Conservation (phyloP, 2,113 vertebrate genomes). For the Dipodomys stephensi region DNA sequence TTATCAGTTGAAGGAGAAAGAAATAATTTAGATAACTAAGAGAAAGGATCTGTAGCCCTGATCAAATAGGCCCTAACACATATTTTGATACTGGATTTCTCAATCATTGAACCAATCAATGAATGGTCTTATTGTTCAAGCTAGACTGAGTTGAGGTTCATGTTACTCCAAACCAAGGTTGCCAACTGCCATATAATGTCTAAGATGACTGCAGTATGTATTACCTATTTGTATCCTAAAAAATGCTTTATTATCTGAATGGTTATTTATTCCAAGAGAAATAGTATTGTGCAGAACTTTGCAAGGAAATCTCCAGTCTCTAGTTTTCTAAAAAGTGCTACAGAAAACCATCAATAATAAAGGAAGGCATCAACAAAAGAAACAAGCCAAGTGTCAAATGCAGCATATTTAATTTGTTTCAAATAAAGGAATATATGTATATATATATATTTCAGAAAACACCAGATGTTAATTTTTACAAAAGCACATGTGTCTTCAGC, state of each 20-base stretch:
- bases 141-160: background rate
- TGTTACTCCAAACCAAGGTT: background rate
- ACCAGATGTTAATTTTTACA: conserved; percentile 83
- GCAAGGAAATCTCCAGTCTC: background rate
- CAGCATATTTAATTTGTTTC: conserved; percentile 84
- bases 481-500: conserved; percentile 82
- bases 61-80: background rate
- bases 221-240: background rate
- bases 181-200: background rate
- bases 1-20: background rate
- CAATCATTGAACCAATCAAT: background rate
- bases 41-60: background rate
- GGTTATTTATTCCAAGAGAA: background rate
- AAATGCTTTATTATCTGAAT: background rate
- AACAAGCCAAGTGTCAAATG: conserved; percentile 81
- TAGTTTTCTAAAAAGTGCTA: background rate
- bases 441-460: conserved; percentile 82
- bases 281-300: background rate
- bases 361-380: conserved; percentile 73
- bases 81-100: background rate
- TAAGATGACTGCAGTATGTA: background rate
- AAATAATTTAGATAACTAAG: background rate
- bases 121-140: background rate
- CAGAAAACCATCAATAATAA: conserved; percentile 70
- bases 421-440: conserved; percentile 86